A percentile compares a stretch with the other conserved stretches of the same genome.
Conservation (phyloP, 2,797 vertebrate genomes). For the Bradypus variegatus region DNA sequence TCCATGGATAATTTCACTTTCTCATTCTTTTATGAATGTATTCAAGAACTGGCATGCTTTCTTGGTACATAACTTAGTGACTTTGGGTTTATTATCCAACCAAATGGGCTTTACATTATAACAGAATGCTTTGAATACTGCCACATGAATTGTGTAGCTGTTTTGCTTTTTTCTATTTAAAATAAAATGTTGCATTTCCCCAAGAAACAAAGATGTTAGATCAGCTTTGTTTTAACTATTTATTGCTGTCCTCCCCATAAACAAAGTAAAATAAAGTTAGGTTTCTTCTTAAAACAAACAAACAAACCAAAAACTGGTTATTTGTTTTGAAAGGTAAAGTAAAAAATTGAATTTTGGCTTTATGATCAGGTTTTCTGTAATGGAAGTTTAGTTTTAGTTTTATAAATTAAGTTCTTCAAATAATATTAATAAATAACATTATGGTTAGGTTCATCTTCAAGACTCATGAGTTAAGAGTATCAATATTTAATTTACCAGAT, state of each 20-base stretch:
- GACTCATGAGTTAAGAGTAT: background rate
- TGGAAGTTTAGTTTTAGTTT: background rate
- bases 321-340: background rate
- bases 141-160: too few relatives aligned
- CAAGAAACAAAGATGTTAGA: background rate
- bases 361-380: background rate
- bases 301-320: background rate
- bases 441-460: background rate
- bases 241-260: background rate
- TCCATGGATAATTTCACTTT: background rate
- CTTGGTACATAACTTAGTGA: rapidly evolving
- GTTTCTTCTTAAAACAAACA: background rate
- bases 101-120: rapidly evolving
- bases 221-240: background rate
- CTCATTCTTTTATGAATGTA: rapidly evolving
- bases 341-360: background rate
- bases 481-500: background rate
- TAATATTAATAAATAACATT: background rate
- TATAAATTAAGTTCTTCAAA: background rate
- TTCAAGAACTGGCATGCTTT: background rate
- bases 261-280: background rate
- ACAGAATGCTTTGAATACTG: rapidly evolving
- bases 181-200: background rate
- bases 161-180: background rate
- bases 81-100: rapidly evolving